phyloP scores from a whole-genome alignment of 2,797 vertebrate genomes.

The Momotus momota region DNA sequence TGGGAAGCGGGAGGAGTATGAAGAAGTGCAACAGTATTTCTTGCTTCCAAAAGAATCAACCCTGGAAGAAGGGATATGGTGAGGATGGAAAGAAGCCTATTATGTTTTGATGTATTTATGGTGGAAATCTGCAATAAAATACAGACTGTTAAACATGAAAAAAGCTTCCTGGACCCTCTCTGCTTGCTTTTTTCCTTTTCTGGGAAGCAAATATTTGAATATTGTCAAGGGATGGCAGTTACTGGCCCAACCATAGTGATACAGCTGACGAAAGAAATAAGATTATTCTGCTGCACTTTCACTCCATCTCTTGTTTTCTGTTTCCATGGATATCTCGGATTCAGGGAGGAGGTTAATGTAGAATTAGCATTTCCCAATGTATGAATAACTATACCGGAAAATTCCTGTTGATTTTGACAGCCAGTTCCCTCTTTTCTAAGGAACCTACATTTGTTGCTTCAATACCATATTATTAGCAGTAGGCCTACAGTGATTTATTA shows the following conservation, averaged over 20 bases:
- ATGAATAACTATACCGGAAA: not conserved
- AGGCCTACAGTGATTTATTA: not conserved
- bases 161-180: not conserved
- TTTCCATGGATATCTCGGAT: not conserved
- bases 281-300: not conserved
- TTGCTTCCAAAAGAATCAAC: not conserved
- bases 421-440: not conserved
- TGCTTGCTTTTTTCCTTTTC: not conserved
- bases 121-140: not conserved
- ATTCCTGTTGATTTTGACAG: not conserved
- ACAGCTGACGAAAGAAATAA: not conserved
- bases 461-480: not conserved
- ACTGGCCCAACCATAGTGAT: not conserved
- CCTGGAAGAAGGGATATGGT: not conserved
- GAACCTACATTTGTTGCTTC: not conserved
- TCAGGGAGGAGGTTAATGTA: not conserved
- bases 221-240: not conserved
- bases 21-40: not conserved
- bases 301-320: not conserved
- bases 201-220: not conserved
- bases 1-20: not conserved
- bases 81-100: not conserved
- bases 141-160: not conserved
- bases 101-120: not conserved
- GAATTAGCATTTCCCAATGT: not conserved